Evolutionary conservation across 1,140 invertebrate species (phyloP).

Genomic region (Chlorops oryzae): DNA sequence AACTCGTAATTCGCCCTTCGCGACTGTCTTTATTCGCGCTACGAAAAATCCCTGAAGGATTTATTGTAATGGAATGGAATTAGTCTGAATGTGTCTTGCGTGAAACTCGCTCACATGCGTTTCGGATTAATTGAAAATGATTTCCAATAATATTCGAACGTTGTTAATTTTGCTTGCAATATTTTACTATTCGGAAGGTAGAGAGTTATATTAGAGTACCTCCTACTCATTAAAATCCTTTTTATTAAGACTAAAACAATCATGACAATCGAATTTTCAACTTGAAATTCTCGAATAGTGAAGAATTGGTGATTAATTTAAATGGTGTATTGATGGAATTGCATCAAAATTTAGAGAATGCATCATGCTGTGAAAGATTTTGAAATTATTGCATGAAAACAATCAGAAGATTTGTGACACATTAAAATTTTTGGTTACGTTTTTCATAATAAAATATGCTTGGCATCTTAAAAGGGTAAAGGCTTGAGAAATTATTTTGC

Average conservation of each 20-base stretch:
- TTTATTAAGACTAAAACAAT: not conserved
- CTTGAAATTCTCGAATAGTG: not conserved
- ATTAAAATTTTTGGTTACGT: not conserved
- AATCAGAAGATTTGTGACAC: not conserved
- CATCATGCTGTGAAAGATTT: not conserved
- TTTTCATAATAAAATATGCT: not conserved
- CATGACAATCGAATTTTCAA: not conserved
- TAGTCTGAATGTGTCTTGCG: too few species aligned
- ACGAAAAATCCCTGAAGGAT: too few species aligned
- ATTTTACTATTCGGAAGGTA: conserved; percentile 44
- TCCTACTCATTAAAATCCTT: not conserved
- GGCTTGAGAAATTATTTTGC: too few species aligned
- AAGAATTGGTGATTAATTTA: not conserved
- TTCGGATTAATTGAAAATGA: too few species aligned
- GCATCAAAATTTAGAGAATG: conserved; percentile 1
- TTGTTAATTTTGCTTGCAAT: conserved; percentile 22
- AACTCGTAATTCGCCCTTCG: too few species aligned
- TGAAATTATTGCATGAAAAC: not conserved
- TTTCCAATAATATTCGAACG: too few species aligned
- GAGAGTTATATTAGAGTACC: not conserved
- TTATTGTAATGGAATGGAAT: too few species aligned
- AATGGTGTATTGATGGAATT: not conserved
- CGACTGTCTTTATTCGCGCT: too few species aligned
- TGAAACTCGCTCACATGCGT: too few species aligned
- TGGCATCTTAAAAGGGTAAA: too few species aligned